phyloP scores from a whole-genome alignment of 2,113 vertebrate species.

The Psettodes erumei region DNA sequence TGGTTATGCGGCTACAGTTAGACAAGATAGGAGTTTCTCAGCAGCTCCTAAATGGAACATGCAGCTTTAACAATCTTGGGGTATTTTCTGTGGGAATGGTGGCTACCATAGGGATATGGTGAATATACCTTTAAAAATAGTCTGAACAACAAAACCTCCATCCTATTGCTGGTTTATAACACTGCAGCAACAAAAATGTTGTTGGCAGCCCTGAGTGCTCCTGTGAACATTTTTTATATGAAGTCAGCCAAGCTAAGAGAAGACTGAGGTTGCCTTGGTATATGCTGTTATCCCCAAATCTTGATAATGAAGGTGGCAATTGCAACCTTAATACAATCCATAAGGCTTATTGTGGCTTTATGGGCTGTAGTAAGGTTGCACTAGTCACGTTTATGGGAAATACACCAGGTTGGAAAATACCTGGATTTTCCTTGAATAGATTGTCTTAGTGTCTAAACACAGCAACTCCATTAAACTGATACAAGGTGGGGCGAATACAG shows the following conservation, averaged over 20 bases:
- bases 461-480: constrained; percentile 58
- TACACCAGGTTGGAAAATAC: too few relatives aligned
- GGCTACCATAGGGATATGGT: not conserved
- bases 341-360: too few relatives aligned
- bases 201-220: not conserved
- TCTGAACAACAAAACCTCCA: not conserved
- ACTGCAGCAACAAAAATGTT: not conserved
- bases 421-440: too few relatives aligned
- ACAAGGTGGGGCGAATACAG: constrained; percentile 31
- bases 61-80: not conserved
- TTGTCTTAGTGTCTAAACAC: constrained; percentile 46
- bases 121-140: too few relatives aligned
- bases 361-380: too few relatives aligned
- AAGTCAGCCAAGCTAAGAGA: not conserved
- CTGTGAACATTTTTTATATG: not conserved
- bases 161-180: not conserved
- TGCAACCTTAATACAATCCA: too few relatives aligned
- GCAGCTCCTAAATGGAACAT: not conserved
- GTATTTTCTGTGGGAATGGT: not conserved
- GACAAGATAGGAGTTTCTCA: not conserved
- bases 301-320: not conserved
- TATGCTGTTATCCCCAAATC: not conserved
- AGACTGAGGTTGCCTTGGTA: not conserved
- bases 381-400: too few relatives aligned
- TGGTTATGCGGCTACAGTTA: constrained; percentile 2